Evolutionary conservation across 2,888 invertebrate species (phyloP).

Genomic region (Andrena trimmerana): DNA sequence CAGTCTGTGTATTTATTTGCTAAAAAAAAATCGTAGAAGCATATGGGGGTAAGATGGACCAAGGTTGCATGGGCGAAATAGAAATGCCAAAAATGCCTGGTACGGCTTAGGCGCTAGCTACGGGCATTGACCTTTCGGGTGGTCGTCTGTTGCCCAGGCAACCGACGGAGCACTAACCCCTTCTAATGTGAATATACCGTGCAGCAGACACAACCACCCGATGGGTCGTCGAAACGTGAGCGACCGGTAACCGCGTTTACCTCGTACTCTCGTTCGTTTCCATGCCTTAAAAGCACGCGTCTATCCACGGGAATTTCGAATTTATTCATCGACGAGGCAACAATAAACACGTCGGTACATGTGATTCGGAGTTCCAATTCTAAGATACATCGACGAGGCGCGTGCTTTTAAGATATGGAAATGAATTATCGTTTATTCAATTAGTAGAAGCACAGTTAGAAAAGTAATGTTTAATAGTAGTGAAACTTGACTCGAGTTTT

Average conservation of each 20-base stretch:
- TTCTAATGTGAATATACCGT: slow-evolving; percentile 60
- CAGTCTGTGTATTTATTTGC: neutral
- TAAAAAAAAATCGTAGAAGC: neutral
- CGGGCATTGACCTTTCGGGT: slow-evolving; percentile 72
- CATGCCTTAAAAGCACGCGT: slow-evolving; percentile 61
- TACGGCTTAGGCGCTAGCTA: slow-evolving; percentile 48
- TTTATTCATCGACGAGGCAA: neutral
- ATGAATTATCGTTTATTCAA: slow-evolving; percentile 36
- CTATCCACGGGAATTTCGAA: neutral
- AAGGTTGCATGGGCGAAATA: slow-evolving; percentile 10
- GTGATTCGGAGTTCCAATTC: neutral
- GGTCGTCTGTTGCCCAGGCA: slow-evolving; percentile 74
- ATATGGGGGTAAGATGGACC: neutral
- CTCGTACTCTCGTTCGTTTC: slow-evolving; percentile 54
- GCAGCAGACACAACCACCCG: slow-evolving; percentile 57
- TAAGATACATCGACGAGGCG: neutral
- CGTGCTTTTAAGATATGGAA: slow-evolving; percentile 61
- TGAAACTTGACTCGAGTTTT: slow-evolving; percentile 16
- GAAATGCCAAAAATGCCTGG: slow-evolving; percentile 17
- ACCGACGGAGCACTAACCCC: slow-evolving; percentile 75
- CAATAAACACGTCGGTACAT: neutral
- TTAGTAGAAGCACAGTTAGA: slow-evolving; percentile 5
- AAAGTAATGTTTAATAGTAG: slow-evolving; percentile 11
- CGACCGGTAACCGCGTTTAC: slow-evolving; percentile 38
- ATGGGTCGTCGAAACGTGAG: slow-evolving; percentile 52